Conservation (phyloP, 2,113 vertebrate species). For the Tringa solitaria region DNA sequence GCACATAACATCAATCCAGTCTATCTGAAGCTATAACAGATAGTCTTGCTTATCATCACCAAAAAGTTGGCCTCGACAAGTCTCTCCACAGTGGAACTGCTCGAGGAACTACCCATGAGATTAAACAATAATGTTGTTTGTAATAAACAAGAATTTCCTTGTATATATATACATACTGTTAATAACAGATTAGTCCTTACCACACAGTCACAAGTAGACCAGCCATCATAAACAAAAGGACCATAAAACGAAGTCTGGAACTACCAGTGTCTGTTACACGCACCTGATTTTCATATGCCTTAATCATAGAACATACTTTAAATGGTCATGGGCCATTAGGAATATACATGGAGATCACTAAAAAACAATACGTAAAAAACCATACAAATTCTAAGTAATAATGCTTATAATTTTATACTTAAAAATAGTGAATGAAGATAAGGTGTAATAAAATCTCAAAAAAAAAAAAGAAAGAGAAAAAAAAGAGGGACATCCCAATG, state of each 20-base stretch:
- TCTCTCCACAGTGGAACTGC: neutral
- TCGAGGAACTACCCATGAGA: neutral
- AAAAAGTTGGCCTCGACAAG: neutral
- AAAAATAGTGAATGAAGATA: neutral
- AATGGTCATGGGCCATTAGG: neutral
- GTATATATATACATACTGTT: too few species aligned
- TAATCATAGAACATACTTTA: neutral
- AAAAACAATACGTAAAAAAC: neutral
- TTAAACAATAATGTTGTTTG: neutral
- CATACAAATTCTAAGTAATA: neutral
- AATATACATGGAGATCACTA: neutral
- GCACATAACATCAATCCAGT: neutral
- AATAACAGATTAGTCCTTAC: neutral
- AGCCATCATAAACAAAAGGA: neutral
- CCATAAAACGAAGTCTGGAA: neutral
- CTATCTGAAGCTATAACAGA: neutral
- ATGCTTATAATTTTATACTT: neutral
- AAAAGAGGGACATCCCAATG: neutral
- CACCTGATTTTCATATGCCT: neutral
- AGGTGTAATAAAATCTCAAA: neutral
- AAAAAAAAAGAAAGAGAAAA: rapidly evolving
- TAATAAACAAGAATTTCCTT: neutral
- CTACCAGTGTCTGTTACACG: neutral
- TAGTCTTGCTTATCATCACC: neutral
- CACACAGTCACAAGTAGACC: neutral